phyloP scores from a whole-genome alignment of 2,113 vertebrate species.

The Podiceps cristatus region DNA sequence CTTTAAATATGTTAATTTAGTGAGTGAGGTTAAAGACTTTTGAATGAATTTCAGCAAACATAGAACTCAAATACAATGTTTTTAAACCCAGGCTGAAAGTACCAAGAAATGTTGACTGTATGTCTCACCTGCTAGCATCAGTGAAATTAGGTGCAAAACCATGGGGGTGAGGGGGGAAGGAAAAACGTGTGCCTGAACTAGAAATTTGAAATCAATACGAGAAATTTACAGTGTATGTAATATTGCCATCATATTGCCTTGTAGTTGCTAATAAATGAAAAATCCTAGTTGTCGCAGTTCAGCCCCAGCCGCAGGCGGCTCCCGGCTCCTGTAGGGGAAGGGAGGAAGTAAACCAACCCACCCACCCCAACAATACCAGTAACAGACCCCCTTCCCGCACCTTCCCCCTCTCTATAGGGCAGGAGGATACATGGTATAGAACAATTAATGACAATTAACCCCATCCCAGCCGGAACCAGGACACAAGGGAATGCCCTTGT shows the following conservation, averaged over 20 bases:
- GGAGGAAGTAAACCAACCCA: no score
- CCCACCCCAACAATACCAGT: no score
- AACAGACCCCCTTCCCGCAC: no score
- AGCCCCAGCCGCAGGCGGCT: no score
- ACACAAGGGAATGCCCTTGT: background rate
- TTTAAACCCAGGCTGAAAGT: background rate
- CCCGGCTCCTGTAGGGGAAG: no score
- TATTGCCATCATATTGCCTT: background rate
- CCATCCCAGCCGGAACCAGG: no score
- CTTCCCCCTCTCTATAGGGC: no score
- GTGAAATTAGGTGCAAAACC: background rate
- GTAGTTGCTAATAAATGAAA: background rate
- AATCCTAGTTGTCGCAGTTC: background rate
- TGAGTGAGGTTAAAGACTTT: background rate
- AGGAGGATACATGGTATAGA: no score
- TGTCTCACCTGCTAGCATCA: background rate
- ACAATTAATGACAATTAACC: no score
- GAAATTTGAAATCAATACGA: background rate
- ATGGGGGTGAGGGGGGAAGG: no score
- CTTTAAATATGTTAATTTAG: background rate
- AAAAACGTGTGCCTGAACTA: background rate
- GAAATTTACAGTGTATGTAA: background rate
- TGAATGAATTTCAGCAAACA: background rate
- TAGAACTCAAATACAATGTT: background rate
- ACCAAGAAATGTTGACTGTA: background rate